These are phyloP conservation scores for Zhuqinia jingwanae DNA, from an alignment of 2,888 invertebrate species.

Conservation along the genomic window DNA sequence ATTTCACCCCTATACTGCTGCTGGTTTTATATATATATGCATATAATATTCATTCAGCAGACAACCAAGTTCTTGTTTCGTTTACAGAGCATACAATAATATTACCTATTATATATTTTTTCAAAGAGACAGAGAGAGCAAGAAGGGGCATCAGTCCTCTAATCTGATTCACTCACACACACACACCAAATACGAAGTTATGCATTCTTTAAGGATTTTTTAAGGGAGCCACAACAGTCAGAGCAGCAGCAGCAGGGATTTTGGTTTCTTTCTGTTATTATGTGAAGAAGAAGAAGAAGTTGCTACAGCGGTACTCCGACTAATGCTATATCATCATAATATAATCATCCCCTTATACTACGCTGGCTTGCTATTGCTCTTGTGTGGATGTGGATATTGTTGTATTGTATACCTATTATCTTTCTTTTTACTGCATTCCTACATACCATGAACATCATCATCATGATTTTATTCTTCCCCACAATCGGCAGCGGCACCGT, in stretches of 20 bases:
- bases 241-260: slow-evolving; percentile 36
- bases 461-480: neutral
- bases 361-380: neutral
- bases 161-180: slow-evolving; percentile 16
- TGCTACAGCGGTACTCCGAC: neutral
- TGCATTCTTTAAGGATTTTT: slow-evolving; percentile 70
- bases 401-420: slow-evolving; percentile 52
- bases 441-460: slow-evolving; percentile 36
- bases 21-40: neutral
- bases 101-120: neutral
- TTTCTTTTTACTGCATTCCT: slow-evolving; percentile 59
- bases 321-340: neutral
- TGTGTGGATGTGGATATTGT: slow-evolving; percentile 16
- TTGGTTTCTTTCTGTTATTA: slow-evolving; percentile 41
- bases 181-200: slow-evolving; percentile 56
- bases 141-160: slow-evolving; percentile 11
- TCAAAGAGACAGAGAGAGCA: neutral
- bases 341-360: too few relatives aligned
- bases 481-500: slow-evolving; percentile 23
- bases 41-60: slow-evolving; percentile 15
- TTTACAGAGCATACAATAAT: neutral
- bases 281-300: neutral
- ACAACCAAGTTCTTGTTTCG: slow-evolving; percentile 32
- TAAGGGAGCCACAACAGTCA: slow-evolving; percentile 57
- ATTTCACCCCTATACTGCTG: neutral